These are phyloP conservation scores for Schizaphis graminum DNA, from an alignment of 2,888 invertebrate species.

Conservation along the genomic window DNA sequence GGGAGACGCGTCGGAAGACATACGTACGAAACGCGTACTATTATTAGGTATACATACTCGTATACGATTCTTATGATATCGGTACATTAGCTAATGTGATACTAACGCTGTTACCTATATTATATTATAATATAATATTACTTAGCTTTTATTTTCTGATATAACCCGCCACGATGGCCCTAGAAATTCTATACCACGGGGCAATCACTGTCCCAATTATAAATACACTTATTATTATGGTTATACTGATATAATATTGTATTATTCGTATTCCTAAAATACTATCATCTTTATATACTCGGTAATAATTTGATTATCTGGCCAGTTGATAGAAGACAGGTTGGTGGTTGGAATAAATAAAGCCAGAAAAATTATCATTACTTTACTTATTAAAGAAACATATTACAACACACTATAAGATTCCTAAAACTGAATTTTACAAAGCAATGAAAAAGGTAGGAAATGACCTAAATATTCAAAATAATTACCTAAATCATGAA, in stretches of 20 bases:
- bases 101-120: not conserved
- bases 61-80: too few species aligned
- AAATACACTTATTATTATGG: not conserved
- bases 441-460: not conserved
- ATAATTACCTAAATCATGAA: not conserved
- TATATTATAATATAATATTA: not conserved
- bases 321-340: not conserved
- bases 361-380: not conserved
- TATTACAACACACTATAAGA: not conserved
- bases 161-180: not conserved
- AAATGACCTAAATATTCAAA: too few species aligned
- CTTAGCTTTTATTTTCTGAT: not conserved
- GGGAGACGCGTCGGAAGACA: not conserved
- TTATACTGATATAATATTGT: not conserved
- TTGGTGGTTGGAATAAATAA: not conserved
- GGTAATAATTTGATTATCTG: not conserved
- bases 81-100: too few species aligned
- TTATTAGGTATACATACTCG: too few species aligned
- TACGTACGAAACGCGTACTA: too few species aligned
- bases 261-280: not conserved
- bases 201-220: too few species aligned
- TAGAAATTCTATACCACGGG: too few species aligned
- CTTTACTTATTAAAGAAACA: too few species aligned
- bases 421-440: not conserved
- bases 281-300: not conserved